A percentile compares a stretch with the other conserved stretches of the same genome.
Conservation (phyloP, 2,113 vertebrate species). For the Elanus axillaris region DNA sequence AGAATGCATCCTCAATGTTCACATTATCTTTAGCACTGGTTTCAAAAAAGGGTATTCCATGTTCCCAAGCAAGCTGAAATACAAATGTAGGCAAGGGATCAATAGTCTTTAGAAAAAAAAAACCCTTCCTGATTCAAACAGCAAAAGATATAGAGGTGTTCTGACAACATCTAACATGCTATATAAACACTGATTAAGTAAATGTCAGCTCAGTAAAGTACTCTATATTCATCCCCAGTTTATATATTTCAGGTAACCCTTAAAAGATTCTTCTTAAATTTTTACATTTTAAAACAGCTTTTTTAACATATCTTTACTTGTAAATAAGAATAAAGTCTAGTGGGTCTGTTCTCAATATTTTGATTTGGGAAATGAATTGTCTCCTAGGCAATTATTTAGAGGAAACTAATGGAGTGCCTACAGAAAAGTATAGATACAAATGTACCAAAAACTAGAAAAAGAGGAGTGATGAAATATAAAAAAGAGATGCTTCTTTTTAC, state of each 20-base stretch:
- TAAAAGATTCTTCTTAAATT: slow-evolving; percentile 36
- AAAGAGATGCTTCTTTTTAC: not conserved
- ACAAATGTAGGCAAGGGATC: not conserved
- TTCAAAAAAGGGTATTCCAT: slow-evolving; percentile 74
- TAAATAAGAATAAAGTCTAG: slow-evolving; percentile 17
- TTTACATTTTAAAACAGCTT: slow-evolving; percentile 44
- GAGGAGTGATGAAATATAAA: not conserved
- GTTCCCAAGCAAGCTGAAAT: slow-evolving; percentile 76
- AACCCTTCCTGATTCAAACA: not conserved
- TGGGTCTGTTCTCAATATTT: slow-evolving; percentile 48
- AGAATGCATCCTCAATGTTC: slow-evolving; percentile 74
- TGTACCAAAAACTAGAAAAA: slow-evolving; percentile 29
- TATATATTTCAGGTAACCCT: slow-evolving; percentile 53
- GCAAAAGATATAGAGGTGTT: not conserved
- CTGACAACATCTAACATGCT: slow-evolving; percentile 3
- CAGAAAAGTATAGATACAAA: slow-evolving; percentile 53
- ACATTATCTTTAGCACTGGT: slow-evolving; percentile 74
- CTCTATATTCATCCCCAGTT: slow-evolving; percentile 5
- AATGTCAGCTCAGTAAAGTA: slow-evolving; percentile 32
- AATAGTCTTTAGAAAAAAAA: not conserved
- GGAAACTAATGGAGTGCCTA: slow-evolving; percentile 19
- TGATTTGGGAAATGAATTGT: slow-evolving; percentile 58
- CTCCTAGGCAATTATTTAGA: slow-evolving; percentile 56
- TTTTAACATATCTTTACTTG: slow-evolving; percentile 42
- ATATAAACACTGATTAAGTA: slow-evolving; percentile 40